Percentiles rank a stretch among this genome's conserved stretches.
These are phyloP conservation scores for Anguilla anguilla DNA, from an alignment of 2,797 vertebrate species.

Conservation along the genomic window DNA sequence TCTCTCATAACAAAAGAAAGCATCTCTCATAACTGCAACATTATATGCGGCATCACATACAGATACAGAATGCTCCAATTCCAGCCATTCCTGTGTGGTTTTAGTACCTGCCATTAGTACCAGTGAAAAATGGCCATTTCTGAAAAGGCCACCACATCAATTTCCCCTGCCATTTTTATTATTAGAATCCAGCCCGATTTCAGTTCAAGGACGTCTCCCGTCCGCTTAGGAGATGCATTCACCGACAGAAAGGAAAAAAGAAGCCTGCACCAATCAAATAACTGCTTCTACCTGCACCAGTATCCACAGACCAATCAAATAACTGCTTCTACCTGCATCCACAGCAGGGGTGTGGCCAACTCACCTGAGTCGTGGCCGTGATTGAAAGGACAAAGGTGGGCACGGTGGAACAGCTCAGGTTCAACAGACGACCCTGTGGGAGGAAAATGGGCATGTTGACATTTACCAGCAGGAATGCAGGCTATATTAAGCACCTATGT, in stretches of 20 bases:
- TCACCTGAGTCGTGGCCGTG: slow-evolving; percentile 93
- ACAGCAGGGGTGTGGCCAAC: no score
- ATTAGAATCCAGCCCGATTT: slow-evolving; percentile 28
- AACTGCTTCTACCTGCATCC: neutral
- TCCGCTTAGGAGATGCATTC: slow-evolving; percentile 3
- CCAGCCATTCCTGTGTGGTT: neutral
- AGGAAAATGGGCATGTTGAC: slow-evolving; percentile 18
- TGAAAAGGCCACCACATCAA: slow-evolving; percentile 17
- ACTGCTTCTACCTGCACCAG: neutral
- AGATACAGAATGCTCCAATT: neutral
- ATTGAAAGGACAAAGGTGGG: slow-evolving; percentile 95
- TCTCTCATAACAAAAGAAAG: no score
- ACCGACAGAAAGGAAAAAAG: slow-evolving; percentile 24
- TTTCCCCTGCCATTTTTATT: slow-evolving; percentile 17
- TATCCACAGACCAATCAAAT: neutral
- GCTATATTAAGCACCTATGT: neutral
- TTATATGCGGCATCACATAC: no score
- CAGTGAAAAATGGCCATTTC: neutral
- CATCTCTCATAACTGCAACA: no score
- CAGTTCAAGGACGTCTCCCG: slow-evolving; percentile 37
- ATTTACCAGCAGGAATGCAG: neutral
- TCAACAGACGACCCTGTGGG: slow-evolving; percentile 89
- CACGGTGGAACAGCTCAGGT: slow-evolving; percentile 94
- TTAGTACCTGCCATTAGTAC: neutral
- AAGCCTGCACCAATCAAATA: neutral